These are phyloP conservation scores for Oceanodroma leucorhoa DNA, from an alignment of 2,797 vertebrate genomes.

Conservation along the genomic window DNA sequence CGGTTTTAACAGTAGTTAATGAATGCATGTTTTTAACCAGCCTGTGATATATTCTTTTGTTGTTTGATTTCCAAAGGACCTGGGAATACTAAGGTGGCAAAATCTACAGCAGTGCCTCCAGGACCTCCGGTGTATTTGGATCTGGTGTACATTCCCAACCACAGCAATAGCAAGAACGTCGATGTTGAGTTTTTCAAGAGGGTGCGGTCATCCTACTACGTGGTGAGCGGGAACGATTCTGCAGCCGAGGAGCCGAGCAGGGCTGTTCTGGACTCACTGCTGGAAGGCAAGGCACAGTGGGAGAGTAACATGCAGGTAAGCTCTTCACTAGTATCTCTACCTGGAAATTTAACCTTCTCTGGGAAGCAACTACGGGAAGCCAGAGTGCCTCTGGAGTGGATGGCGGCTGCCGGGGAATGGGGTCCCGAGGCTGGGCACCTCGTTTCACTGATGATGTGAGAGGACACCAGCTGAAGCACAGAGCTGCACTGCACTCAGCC, in stretches of 20 bases:
- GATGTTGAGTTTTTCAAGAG: constrained; percentile 95
- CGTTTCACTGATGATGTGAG: not conserved
- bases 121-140: constrained; percentile 95
- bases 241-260: constrained; percentile 91
- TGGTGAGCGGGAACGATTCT: constrained; percentile 94
- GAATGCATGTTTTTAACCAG: not conserved
- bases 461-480: not conserved
- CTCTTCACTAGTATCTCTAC: not conserved
- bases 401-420: rapidly evolving
- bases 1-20: not conserved
- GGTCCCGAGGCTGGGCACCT: not conserved
- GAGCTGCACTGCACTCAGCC: not conserved
- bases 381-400: not conserved
- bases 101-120: constrained; percentile 79
- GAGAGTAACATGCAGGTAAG: constrained; percentile 92
- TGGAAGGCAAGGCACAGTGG: constrained; percentile 96
- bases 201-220: constrained; percentile 94
- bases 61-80: constrained; percentile 73
- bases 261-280: constrained; percentile 89
- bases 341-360: not conserved
- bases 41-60: not conserved
- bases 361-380: not conserved
- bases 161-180: constrained; percentile 95
- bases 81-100: constrained; percentile 80
- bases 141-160: constrained; percentile 97